Evolutionary conservation across 1,140 invertebrate species (phyloP), one percentile per base, ranked within the genome.

Genomic region (Hetaerina americana): DNA sequence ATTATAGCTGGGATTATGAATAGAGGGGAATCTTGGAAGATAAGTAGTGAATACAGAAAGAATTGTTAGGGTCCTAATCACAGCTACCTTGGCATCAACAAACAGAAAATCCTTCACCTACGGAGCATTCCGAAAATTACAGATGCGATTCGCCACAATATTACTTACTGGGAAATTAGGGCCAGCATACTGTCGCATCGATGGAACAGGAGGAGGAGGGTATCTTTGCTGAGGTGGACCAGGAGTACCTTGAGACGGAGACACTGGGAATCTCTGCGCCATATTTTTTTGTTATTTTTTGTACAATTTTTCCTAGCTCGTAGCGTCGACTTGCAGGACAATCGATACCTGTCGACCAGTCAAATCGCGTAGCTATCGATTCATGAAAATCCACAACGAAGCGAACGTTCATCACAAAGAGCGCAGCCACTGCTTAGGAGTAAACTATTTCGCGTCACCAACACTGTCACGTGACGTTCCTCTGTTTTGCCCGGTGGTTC

Each of bases 121-220:
- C 31, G 73, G 27, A 49, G 24, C 67, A 74, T 66, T 67, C 26
- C 74, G 66, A 70, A 66, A 67, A 71, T n/a, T 40, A 71, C 26
- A 27, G 68, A 31, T 31, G 66, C 29, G 66, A 24, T 69, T 72
- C 69, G 74, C 57, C 15, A 73, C 40, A n/a, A n/a, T n/a, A 70
- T 68, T 76, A 80, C 81, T 81, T 80, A 88, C 86, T 73, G 85
- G 84, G 79, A 87, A 88, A 77, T 82, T 85, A 72, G 85, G 86
- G 26, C 82, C 82, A 66, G 84, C 82, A 81, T 88, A 88, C 73
- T 86, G 86, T 27, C 87, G 78, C 76, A 87, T 79, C 73, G 84
- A 84, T 49, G 85, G 83, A 72, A 83, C 85, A 71, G 85, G 84
- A 12, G 86, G 84, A 49, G 84, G 82, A 66, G 85, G 83, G 77